Evolutionary conservation across 2,888 invertebrate genomes (phyloP), one percentile per base, ranked within the genome.

Genomic region (Cantharis rufa): DNA sequence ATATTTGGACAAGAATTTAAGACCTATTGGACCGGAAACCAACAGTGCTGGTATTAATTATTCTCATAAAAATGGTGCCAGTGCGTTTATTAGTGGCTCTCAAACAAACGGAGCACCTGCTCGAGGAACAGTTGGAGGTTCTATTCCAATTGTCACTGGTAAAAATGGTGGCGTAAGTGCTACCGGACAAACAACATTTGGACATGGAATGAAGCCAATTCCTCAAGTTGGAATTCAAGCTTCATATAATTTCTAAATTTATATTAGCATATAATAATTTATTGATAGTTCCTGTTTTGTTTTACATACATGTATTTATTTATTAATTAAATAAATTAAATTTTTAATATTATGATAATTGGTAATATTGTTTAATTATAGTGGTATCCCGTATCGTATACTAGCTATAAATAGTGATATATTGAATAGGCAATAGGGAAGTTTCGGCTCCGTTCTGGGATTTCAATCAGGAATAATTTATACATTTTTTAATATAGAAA

Each of bases 121-220:
- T 10, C 28, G 11, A 21, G 76, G 76, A 11, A 62, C 76, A 1
- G 32, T 76, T 27, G 78, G 78, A 32, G 78, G 71, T 15, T 71
- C 69, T 11, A 69, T 78, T 28, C 78, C 78, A 24, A 48, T 76
- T 13, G n/a, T 28, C 13, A 69, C 28, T 4, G 61, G 15, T 64
- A 13, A 21, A 48, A 27, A 73, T 66, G 68, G 62, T 27, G 48
- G 62, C 11, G 13, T 75, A 13, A 69, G 62, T n/a, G 21, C 27
- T 63, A 27, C 21, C 7, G 71, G 32, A 62, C 71, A 74, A 63
- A 71, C 63, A 11, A 74, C 72, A 16, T 48, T 48, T 48, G 32
- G n/a, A 48, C 32, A 48, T 48, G 32, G 32, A n/a, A 48, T 48
- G 32, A 48, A 48, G 2, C 32, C 32, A n/a, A 5, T 1, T 32